Evolutionary conservation across 2,888 invertebrate genomes (phyloP), one percentile per base, ranked within the genome.

Genomic region (Cryptophagus acutangulus): DNA sequence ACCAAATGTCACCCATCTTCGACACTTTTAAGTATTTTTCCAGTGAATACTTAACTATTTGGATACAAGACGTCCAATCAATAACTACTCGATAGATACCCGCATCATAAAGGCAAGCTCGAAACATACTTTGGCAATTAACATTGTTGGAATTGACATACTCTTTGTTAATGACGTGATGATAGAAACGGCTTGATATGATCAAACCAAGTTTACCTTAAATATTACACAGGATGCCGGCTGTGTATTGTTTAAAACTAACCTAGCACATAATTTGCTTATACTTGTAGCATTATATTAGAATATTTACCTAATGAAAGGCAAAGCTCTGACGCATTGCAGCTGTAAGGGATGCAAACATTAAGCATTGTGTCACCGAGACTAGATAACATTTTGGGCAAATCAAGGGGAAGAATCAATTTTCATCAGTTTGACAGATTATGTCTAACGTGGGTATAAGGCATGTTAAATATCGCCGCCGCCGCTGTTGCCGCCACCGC

Each of bases 271-370:
- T 26, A 4, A 3, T 26, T 3, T 12, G 12, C 26, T 3, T 26
- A 13, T 26, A 6, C 26, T 26, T 4, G 26, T 4, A 3, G 26
- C 3, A 8, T 26, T 4, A 3, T 6, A 8, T 26, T 3, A 4
- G n/a, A n/a, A n/a, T n/a, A n/a, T n/a, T n/a, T n/a, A n/a, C n/a
- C n/a, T n/a, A 26, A 8, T 12, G 26, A 46, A 48, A 52, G 52
- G 52, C 51, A 46, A 43, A 54, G 49, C 43, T 44, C 47, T 57
- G 57, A 55, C 58, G 59, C 58, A 59, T 55, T 57, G 58, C 58
- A 59, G 57, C 51, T 54, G 53, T 54, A 54, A 55, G 46, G 49
- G n/a, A n/a, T 41, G 3, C 26, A n/a, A 3, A 26, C 43, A n/a
- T n/a, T n/a, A 45, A 47, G 49, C 49, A 53, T 48, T 52, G 51